Evolutionary conservation across 64 coral and sea anemone genomes (phyloP).

Genomic region (Orbicella faveolata): DNA sequence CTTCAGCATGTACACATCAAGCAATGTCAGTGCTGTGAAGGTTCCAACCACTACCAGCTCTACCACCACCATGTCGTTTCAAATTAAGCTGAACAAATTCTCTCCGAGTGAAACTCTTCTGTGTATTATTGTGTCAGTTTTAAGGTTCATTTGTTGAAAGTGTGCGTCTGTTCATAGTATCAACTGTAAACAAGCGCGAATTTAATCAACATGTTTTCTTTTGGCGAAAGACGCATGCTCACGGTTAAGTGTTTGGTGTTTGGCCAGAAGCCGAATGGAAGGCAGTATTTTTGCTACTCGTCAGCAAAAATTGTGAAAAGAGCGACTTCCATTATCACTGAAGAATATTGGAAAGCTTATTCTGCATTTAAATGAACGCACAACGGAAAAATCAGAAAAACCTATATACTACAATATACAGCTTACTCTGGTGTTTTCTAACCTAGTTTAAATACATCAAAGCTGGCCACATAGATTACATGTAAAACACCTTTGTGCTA

Average conservation of each 20-base stretch:
- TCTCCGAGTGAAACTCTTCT: background rate
- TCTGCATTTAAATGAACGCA: no score
- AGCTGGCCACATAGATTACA: no score
- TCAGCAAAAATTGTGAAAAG: background rate
- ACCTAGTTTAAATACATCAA: no score
- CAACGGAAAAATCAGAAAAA: no score
- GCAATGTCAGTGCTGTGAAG: background rate
- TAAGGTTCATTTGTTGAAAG: background rate
- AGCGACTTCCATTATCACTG: no score
- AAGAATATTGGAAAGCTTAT: no score
- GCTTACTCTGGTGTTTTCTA: no score
- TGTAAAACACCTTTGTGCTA: no score
- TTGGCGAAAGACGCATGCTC: background rate
- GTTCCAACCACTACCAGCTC: conserved; percentile 56
- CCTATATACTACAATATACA: no score
- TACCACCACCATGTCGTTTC: conserved; percentile 40
- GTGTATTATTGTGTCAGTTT: background rate
- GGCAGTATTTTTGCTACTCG: background rate
- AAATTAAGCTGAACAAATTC: background rate
- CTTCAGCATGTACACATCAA: conserved; percentile 62
- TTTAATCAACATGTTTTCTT: background rate
- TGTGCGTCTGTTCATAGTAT: background rate
- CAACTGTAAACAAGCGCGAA: background rate
- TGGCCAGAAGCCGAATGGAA: background rate
- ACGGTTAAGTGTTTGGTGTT: background rate